Conservation (phyloP, 2,113 vertebrate genomes). For the Lipophrys pholis region DNA sequence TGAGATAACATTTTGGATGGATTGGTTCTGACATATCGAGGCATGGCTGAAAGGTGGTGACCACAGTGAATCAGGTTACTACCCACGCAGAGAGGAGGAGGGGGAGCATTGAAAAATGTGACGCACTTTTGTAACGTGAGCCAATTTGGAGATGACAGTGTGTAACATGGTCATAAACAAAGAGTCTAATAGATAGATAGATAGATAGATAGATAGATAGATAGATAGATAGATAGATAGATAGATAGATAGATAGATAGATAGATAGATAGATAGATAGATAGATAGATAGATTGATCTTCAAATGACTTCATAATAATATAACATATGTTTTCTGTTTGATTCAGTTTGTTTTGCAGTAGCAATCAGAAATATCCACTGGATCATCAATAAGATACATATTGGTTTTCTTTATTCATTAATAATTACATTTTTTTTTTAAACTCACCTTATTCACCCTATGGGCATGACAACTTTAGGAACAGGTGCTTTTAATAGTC, state of each 20-base stretch:
- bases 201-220: background rate
- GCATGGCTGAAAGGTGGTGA: constrained; percentile 40
- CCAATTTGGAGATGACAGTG: constrained; percentile 26
- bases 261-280: background rate
- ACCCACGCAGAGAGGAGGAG: constrained; percentile 27
- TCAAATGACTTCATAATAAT: background rate
- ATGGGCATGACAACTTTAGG: no score
- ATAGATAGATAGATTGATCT: background rate
- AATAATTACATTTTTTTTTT: no score
- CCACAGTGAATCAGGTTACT: constrained; percentile 53
- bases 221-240: constrained; percentile 1
- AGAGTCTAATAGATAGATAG: background rate
- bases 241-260: background rate
- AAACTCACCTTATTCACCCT: no score
- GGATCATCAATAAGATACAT: no score
- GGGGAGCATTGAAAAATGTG: constrained; percentile 29
- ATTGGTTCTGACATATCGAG: constrained; percentile 59
- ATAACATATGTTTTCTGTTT: background rate
- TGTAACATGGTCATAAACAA: background rate
- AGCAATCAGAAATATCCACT: no score
- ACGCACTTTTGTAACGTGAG: constrained; percentile 39
- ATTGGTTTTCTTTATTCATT: no score
- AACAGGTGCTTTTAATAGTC: no score
- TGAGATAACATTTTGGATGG: constrained; percentile 62
- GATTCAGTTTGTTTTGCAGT: no score